Evolutionary conservation across 2,888 invertebrate species (phyloP).

Genomic region (Hypomecis punctinalis): DNA sequence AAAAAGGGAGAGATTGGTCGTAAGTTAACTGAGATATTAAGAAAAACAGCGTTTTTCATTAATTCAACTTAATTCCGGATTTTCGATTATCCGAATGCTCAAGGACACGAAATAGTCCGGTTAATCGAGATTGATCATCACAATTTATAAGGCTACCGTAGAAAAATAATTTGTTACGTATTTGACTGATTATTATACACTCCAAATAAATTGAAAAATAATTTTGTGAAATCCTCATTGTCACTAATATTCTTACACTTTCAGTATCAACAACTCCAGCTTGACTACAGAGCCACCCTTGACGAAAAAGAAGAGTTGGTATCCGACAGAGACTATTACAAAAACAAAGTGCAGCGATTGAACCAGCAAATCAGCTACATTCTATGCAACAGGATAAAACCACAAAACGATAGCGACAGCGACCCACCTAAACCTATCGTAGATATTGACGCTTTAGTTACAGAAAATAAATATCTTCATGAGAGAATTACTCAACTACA

Average conservation of each 20-base stretch:
- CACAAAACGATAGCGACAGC: constrained; percentile 55
- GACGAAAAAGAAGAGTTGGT: constrained; percentile 94
- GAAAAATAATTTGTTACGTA: too few species aligned
- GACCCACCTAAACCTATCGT: constrained; percentile 82
- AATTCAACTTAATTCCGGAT: too few species aligned
- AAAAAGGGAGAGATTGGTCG: too few species aligned
- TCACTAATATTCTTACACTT: constrained; percentile 33
- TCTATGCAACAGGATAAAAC: constrained; percentile 77
- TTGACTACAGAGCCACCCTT: constrained; percentile 90
- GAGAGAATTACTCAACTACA: constrained; percentile 91
- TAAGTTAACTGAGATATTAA: too few species aligned
- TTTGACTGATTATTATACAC: too few species aligned
- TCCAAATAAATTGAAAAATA: too few species aligned
- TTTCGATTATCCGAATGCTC: too few species aligned
- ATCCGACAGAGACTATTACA: constrained; percentile 92
- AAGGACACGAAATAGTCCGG: too few species aligned
- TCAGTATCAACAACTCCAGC: constrained; percentile 89
- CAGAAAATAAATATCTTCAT: constrained; percentile 94
- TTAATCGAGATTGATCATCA: too few species aligned
- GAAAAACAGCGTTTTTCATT: too few species aligned
- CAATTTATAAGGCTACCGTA: too few species aligned
- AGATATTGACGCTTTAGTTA: constrained; percentile 91
- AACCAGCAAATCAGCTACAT: constrained; percentile 91
- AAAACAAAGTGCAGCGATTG: constrained; percentile 92
- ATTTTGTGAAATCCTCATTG: not conserved